Conservation (phyloP, 2,888 invertebrate species). For the Hirtodrosophila histrioides region DNA sequence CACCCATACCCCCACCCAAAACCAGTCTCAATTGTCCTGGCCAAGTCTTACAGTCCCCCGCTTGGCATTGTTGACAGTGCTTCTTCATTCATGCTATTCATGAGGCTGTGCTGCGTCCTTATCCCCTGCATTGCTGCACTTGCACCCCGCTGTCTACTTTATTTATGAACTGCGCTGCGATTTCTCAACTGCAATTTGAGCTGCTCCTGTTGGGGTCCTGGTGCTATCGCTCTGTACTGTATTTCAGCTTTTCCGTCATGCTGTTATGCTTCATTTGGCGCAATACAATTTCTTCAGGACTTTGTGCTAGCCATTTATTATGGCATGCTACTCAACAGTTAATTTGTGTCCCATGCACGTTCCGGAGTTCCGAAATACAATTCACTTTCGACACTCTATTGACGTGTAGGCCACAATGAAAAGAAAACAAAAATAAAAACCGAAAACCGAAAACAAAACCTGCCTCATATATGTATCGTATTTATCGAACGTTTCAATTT, state of each 20-base stretch:
- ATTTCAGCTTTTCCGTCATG: slow-evolving; percentile 15
- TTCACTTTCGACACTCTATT: slow-evolving; percentile 61
- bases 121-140: neutral
- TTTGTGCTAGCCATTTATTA: slow-evolving; percentile 31
- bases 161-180: slow-evolving; percentile 70
- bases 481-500: slow-evolving; percentile 61
- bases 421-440: neutral
- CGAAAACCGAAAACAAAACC: slow-evolving; percentile 4
- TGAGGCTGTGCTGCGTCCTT: slow-evolving; percentile 28
- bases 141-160: slow-evolving; percentile 38
- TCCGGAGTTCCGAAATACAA: slow-evolving; percentile 50
- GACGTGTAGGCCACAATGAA: slow-evolving; percentile 24
- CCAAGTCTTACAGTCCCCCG: slow-evolving; percentile 18
- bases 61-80: slow-evolving; percentile 70
- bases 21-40: slow-evolving; percentile 8
- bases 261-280: slow-evolving; percentile 28
- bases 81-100: slow-evolving; percentile 70
- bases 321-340: slow-evolving; percentile 45
- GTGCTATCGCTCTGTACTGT: slow-evolving; percentile 10
- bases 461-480: slow-evolving; percentile 30
- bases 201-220: slow-evolving; percentile 16
- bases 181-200: slow-evolving; percentile 73
- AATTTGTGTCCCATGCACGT: slow-evolving; percentile 67
- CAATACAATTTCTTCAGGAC: slow-evolving; percentile 30
- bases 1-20: neutral